phyloP scores from a whole-genome alignment of 2,797 vertebrate species.

The Oreonectes daqikongensis region DNA sequence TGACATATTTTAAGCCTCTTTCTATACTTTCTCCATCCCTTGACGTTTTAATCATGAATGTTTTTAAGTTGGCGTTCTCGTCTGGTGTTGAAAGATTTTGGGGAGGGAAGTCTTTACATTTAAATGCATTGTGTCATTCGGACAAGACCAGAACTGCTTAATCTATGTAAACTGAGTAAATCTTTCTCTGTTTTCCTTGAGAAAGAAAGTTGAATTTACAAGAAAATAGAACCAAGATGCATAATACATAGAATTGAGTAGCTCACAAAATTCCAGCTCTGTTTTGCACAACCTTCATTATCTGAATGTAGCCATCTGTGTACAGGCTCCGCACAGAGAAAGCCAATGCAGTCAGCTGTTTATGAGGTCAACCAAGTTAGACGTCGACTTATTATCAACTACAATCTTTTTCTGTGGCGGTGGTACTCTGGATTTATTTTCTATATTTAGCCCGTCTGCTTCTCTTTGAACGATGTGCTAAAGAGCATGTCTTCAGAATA shows the following conservation, averaged over 20 bases:
- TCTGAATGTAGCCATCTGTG: slow-evolving; percentile 25
- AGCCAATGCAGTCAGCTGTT: slow-evolving; percentile 35
- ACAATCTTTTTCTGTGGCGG: slow-evolving; percentile 34
- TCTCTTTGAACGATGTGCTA: neutral
- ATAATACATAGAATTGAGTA: neutral
- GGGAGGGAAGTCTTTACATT: slow-evolving; percentile 23
- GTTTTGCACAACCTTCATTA: slow-evolving; percentile 49
- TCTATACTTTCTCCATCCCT: neutral
- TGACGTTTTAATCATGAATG: neutral
- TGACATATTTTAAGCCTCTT: neutral
- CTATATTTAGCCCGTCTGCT: neutral
- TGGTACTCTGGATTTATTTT: slow-evolving; percentile 17
- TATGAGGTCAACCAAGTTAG: slow-evolving; percentile 44
- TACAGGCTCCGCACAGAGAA: slow-evolving; percentile 7
- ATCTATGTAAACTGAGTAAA: slow-evolving; percentile 6
- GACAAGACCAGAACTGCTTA: slow-evolving; percentile 30
- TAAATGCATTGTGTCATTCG: neutral
- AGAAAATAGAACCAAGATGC: neutral
- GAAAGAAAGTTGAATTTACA: neutral
- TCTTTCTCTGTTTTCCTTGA: neutral
- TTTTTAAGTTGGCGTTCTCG: slow-evolving; percentile 4
- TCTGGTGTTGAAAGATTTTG: slow-evolving; percentile 15
- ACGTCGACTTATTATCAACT: slow-evolving; percentile 48
- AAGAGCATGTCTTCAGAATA: neutral
- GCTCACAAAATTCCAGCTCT: neutral